A percentile compares a stretch with the other conserved stretches of the same genome.
phyloP scores from a whole-genome alignment of 2,888 invertebrate genomes.

The Lycaena phlaeas region DNA sequence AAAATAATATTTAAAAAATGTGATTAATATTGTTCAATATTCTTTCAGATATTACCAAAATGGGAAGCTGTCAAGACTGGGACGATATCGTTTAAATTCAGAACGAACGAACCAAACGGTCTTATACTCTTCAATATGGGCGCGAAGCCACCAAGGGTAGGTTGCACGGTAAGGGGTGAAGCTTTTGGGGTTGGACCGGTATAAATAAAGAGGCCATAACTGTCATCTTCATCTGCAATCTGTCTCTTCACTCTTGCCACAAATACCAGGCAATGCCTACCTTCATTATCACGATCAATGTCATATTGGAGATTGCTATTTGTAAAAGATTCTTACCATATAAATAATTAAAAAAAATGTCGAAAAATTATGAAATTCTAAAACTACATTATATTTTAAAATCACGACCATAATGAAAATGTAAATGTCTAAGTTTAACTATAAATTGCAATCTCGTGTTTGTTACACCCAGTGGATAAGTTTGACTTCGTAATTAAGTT shows the following conservation, averaged over 20 bases:
- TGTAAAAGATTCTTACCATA: neutral
- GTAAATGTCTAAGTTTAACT: slow-evolving; percentile 11
- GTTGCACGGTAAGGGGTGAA: slow-evolving; percentile 76
- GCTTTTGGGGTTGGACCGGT: slow-evolving; percentile 62
- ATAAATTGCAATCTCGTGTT: slow-evolving; percentile 31
- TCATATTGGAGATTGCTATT: slow-evolving; percentile 16
- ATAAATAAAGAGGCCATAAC: slow-evolving; percentile 34
- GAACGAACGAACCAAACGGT: slow-evolving; percentile 96
- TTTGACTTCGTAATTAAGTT: slow-evolving; percentile 1
- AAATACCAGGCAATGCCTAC: neutral
- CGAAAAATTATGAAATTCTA: neutral
- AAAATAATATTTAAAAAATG: too few species aligned
- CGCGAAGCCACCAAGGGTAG: slow-evolving; percentile 81
- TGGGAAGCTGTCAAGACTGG: slow-evolving; percentile 94
- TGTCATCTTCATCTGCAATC: slow-evolving; percentile 24
- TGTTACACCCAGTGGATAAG: slow-evolving; percentile 36
- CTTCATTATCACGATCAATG: slow-evolving; percentile 5
- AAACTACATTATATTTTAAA: too few species aligned
- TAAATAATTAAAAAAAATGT: neutral
- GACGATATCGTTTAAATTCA: slow-evolving; percentile 93
- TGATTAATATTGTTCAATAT: too few species aligned
- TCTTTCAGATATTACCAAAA: slow-evolving; percentile 83
- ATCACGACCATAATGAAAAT: too few species aligned
- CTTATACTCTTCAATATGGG: slow-evolving; percentile 94
- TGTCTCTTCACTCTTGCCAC: slow-evolving; percentile 8